Conservation (phyloP, 1,140 invertebrate species). For the Hylaeus volcanicus region DNA sequence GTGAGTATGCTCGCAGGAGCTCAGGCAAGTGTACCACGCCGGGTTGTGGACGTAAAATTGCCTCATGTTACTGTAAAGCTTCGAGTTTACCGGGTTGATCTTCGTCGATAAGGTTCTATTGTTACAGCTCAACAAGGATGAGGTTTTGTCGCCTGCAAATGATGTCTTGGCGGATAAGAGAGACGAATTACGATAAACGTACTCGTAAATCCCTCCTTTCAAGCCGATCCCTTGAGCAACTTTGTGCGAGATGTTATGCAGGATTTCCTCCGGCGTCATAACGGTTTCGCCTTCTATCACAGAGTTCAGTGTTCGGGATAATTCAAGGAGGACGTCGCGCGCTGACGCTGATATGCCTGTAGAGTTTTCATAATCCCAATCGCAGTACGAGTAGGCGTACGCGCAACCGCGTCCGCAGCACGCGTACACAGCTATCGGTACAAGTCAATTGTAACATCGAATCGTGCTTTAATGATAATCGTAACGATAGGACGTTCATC, state of each 20-base stretch:
- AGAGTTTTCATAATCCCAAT: conserved; percentile 48
- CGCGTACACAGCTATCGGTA: conserved; percentile 41
- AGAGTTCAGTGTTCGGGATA: conserved; percentile 77
- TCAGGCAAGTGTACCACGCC: conserved; percentile 19
- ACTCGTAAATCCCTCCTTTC: conserved; percentile 74
- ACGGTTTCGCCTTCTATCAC: conserved; percentile 75
- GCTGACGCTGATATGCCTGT: conserved; percentile 71
- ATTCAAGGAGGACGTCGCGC: conserved; percentile 76
- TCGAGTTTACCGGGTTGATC: conserved; percentile 67
- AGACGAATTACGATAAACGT: conserved; percentile 67
- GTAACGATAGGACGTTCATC: no score
- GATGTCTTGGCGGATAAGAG: conserved; percentile 76
- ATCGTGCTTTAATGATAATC: not conserved
- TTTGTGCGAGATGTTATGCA: conserved; percentile 76
- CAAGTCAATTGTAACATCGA: conserved; percentile 1
- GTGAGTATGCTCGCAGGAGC: conserved; percentile 15
- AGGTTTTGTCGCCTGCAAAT: conserved; percentile 18
- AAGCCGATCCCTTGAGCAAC: conserved; percentile 72
- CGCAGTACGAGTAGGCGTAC: conserved; percentile 50
- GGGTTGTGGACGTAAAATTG: conserved; percentile 51
- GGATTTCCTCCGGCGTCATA: conserved; percentile 75
- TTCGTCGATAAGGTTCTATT: conserved; percentile 30
- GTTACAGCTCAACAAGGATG: conserved; percentile 4
- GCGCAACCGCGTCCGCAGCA: conserved; percentile 59
- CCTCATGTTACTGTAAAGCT: conserved; percentile 61